These are phyloP conservation scores for Entelurus aequoreus DNA, from an alignment of 2,113 vertebrate species.

Conservation along the genomic window DNA sequence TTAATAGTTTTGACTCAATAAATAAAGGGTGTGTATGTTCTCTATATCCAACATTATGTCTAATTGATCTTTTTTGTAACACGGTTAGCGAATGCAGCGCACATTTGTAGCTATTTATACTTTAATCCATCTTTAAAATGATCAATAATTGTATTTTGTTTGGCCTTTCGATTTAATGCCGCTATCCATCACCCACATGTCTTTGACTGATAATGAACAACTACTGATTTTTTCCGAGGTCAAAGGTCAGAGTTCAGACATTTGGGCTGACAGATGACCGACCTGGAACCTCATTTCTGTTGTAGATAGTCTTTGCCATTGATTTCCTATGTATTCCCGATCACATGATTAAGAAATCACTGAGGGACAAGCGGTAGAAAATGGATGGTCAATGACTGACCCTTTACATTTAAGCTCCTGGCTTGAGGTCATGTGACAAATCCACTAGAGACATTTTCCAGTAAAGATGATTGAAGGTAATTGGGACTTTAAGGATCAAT, in stretches of 20 bases:
- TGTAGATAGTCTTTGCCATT: conserved; percentile 32
- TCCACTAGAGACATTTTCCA: conserved; percentile 11
- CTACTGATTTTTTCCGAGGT: neutral
- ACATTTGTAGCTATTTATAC: too few species aligned
- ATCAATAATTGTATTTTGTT: neutral
- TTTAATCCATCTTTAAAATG: neutral
- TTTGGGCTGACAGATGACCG: conserved; percentile 38
- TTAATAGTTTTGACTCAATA: too few species aligned
- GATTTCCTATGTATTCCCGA: conserved; percentile 43
- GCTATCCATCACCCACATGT: neutral
- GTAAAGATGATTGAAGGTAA: conserved; percentile 29
- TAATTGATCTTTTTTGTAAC: too few species aligned
- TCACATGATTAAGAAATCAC: conserved; percentile 39
- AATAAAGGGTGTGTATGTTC: too few species aligned
- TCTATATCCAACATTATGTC: too few species aligned
- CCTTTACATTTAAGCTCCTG: conserved; percentile 27
- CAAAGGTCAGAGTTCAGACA: conserved; percentile 44
- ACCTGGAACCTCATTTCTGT: conserved; percentile 24
- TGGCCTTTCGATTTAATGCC: conserved; percentile 3
- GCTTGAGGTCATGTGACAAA: conserved; percentile 28
- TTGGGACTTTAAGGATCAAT: neutral
- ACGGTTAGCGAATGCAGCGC: too few species aligned
- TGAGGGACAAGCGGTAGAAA: neutral
- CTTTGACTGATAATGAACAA: conserved; percentile 17
- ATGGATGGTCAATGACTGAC: conserved; percentile 43